These are phyloP conservation scores for Acanthosepion pharaonis DNA, from an alignment of 2,888 invertebrate species.

Conservation along the genomic window DNA sequence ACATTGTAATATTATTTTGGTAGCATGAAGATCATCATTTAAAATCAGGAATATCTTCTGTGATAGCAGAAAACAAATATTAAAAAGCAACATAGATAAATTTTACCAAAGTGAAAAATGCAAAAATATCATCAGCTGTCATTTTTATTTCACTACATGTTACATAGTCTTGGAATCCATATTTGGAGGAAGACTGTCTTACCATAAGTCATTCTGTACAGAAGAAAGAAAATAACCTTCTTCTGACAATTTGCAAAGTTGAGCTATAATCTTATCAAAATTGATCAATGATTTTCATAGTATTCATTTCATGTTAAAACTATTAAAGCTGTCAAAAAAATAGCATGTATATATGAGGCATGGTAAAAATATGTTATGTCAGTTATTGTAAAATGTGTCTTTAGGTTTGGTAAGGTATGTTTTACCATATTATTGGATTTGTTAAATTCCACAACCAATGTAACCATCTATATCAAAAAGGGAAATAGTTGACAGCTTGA, in stretches of 20 bases:
- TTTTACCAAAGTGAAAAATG: too few relatives aligned
- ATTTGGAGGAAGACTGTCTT: background rate
- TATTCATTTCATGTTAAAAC: background rate
- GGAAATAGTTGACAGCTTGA: background rate
- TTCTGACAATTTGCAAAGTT: background rate
- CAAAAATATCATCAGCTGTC: too few relatives aligned
- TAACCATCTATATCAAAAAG: background rate
- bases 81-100: too few relatives aligned
- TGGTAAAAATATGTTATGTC: background rate
- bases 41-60: too few relatives aligned
- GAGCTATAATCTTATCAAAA: background rate
- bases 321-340: background rate
- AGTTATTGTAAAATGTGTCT: background rate
- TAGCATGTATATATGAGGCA: background rate
- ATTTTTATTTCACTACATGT: constrained; percentile 3
- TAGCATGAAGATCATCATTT: too few relatives aligned
- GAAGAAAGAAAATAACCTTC: background rate
- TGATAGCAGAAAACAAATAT: too few relatives aligned
- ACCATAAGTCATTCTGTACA: background rate
- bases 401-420: background rate
- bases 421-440: background rate
- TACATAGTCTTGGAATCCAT: background rate
- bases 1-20: too few relatives aligned
- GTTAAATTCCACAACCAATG: constrained; percentile 4
- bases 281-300: background rate